These are phyloP conservation scores for Bubo scandiacus DNA, from an alignment of 2,113 vertebrate species.

Conservation along the genomic window DNA sequence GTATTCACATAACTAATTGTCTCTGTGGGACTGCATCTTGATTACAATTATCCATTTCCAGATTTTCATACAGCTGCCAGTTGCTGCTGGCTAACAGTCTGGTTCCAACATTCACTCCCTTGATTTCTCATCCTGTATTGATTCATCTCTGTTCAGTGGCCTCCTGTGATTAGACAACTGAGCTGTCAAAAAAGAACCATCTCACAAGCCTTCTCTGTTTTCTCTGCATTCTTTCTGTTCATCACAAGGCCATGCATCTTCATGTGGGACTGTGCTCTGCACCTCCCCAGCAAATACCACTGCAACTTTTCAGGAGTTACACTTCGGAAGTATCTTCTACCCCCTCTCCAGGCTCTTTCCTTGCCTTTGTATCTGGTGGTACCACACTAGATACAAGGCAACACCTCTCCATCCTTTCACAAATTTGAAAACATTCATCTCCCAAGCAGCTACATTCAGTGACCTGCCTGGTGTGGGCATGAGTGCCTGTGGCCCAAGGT, in stretches of 20 bases:
- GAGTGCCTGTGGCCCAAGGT: background rate
- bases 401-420: background rate
- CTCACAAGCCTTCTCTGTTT: background rate
- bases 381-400: background rate
- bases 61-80: background rate
- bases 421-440: background rate
- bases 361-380: background rate
- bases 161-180: background rate
- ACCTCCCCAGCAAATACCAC: background rate
- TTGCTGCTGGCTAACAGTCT: background rate
- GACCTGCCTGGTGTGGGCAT: background rate
- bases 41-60: background rate
- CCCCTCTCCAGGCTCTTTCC: background rate
- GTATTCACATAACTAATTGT: background rate
- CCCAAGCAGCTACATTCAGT: background rate
- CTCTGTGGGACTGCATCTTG: background rate
- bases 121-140: background rate
- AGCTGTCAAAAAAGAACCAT: background rate
- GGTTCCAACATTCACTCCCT: background rate
- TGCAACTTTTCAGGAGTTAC: background rate
- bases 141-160: background rate
- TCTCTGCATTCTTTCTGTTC: background rate
- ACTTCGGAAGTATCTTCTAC: background rate
- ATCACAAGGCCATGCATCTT: background rate
- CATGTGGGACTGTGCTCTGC: background rate